phyloP scores from a whole-genome alignment of 2,797 vertebrate species.

The Myotis planiceps region DNA sequence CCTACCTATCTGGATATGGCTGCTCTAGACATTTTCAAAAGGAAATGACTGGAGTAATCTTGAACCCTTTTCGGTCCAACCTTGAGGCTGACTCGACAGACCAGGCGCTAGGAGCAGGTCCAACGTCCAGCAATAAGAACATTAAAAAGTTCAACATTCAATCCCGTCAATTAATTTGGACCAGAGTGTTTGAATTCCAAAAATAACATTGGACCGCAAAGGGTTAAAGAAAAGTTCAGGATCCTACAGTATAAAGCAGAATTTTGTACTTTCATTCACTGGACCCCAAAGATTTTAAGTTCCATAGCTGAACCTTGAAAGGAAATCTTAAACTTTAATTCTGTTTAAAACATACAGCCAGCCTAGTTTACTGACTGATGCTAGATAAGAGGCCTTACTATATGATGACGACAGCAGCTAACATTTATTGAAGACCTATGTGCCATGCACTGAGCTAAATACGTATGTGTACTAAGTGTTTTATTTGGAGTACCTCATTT shows the following conservation, averaged over 20 bases:
- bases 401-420: background rate
- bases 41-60: background rate
- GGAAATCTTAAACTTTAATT: slow-evolving; percentile 32
- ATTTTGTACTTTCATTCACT: slow-evolving; percentile 9
- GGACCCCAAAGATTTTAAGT: slow-evolving; percentile 15
- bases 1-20: background rate
- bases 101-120: no score
- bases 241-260: background rate
- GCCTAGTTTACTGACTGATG: background rate
- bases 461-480: background rate
- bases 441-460: background rate
- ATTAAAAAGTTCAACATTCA: no score
- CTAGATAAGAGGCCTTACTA: background rate
- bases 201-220: no score
- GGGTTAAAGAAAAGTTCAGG: background rate
- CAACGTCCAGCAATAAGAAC: no score
- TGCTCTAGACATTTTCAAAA: background rate
- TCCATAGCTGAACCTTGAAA: background rate
- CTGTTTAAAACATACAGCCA: background rate
- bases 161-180: no score
- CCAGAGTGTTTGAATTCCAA: no score
- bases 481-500: slow-evolving; percentile 30
- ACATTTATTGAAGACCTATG: background rate
- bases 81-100: no score
- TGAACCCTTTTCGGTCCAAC: background rate